Conservation (phyloP, 1,140 invertebrate genomes). For the Neuroterus valhalla region DNA sequence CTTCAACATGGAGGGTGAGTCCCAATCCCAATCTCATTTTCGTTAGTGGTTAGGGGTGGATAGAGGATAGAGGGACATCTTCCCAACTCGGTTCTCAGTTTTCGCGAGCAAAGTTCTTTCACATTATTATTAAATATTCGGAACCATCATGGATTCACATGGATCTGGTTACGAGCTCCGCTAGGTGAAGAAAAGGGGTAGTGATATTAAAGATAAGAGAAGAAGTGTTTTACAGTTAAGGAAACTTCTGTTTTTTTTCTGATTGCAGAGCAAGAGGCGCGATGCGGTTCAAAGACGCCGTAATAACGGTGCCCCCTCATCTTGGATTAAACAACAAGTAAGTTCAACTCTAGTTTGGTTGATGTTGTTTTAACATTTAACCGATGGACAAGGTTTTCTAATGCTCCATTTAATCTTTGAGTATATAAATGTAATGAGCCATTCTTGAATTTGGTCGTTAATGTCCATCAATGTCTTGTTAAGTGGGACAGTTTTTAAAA, state of each 20-base stretch:
- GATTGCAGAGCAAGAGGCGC: constrained; percentile 65
- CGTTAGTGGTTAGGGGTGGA: constrained; percentile 38
- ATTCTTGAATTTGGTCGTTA: constrained; percentile 25
- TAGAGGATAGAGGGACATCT: neutral
- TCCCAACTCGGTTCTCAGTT: neutral
- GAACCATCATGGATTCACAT: neutral
- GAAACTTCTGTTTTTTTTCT: constrained; percentile 45
- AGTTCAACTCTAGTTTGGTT: constrained; percentile 44
- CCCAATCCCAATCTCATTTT: constrained; percentile 53
- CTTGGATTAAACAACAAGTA: constrained; percentile 71
- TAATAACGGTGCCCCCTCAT: constrained; percentile 62
- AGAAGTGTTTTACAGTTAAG: neutral
- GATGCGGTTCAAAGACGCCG: constrained; percentile 71
- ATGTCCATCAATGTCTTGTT: constrained; percentile 7
- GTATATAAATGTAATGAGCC: neutral
- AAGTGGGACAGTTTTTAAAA: constrained; percentile 8
- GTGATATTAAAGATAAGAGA: neutral
- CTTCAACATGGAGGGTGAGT: constrained; percentile 67
- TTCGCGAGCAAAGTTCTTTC: neutral
- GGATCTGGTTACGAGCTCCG: neutral
- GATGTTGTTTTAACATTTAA: no score
- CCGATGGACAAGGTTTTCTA: neutral
- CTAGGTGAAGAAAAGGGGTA: neutral
- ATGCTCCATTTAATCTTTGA: neutral
- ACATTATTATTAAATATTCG: neutral